Base-by-base conservation (phyloP, 2,113 vertebrate species). In the Takifugu flavidus region DNA sequence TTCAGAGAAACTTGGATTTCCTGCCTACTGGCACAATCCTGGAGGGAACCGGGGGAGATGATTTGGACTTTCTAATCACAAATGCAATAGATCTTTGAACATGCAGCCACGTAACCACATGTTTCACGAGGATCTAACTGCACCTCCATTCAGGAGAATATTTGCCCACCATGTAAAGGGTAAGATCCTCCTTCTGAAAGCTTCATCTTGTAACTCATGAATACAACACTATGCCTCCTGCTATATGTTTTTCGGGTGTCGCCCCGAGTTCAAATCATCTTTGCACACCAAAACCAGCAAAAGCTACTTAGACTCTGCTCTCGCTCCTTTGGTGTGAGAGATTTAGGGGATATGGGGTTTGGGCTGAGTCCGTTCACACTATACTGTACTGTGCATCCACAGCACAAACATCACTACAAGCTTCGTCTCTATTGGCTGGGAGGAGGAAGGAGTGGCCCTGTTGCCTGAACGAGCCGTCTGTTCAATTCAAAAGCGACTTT, bases 21-120 rank as follows among this genome's bases (percentile, higher is more conserved):
- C 67, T 86, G 89, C 55, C 67, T 83, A 67, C 82, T 88, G 4
- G 88, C 70, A 74, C 94, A 95, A 66, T 91, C 90, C 93, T 95
- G 59, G 8, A 69, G 29, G 5, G 61, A 58, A 78, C 62, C 31
- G 67, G 26, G 62, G 25, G 10, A 3, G 39, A 57, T 3, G 12
- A 56, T 11, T 13, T 20, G 20, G 20, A 11, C 45, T 59, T 45
- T 49, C 1, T 57, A 13, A 20, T 20, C 20, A 20, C 20, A 20
- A 20, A 20, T 20, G 20, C 20, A 39, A 39, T 39, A 10, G 34
- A 39, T 39, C 34, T 39, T 20, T n/a, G 4, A 12, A 1, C 15
- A 3, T 15, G 45, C 10, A 6, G 45, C 13, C 4, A 46, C 13
- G 10, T 46, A 46, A n/a, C 15, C 15, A 13, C 45, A 15, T 82